phyloP scores from a whole-genome alignment of 2,888 invertebrate genomes.

The Trichopoda pennipes region DNA sequence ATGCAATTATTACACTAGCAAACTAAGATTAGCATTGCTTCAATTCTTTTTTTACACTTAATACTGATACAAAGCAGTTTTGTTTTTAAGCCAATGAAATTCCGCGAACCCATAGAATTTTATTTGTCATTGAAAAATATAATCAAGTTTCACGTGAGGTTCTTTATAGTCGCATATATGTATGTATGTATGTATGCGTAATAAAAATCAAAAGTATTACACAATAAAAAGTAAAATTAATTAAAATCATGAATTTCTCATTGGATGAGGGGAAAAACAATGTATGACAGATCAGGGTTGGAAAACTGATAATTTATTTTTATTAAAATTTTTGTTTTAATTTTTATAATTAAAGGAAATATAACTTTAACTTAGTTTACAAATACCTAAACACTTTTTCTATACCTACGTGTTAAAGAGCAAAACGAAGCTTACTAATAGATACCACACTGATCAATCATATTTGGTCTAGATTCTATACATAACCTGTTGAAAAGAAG shows the following conservation, averaged over 20 bases:
- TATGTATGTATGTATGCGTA: too few relatives aligned
- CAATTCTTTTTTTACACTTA: neutral
- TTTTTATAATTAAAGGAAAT: too few relatives aligned
- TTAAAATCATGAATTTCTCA: neutral
- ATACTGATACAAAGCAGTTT: neutral
- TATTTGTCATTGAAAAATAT: conserved; percentile 40
- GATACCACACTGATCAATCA: too few relatives aligned
- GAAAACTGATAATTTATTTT: too few relatives aligned
- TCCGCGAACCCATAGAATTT: conserved; percentile 54
- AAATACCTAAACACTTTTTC: too few relatives aligned
- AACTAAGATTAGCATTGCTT: neutral
- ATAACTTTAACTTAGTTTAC: too few relatives aligned
- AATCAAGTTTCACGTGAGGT: conserved; percentile 47
- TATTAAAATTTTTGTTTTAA: too few relatives aligned
- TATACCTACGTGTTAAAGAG: too few relatives aligned
- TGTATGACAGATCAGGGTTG: neutral
- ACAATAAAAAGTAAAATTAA: conserved; percentile 31
- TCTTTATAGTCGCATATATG: neutral
- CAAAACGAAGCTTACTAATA: too few relatives aligned
- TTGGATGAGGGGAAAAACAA: neutral
- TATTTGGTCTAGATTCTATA: too few relatives aligned
- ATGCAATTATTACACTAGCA: conserved; percentile 4
- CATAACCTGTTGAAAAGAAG: too few relatives aligned
- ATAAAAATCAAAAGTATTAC: conserved; percentile 28
- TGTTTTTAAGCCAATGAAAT: conserved; percentile 21